Conservation (phyloP, 2,797 vertebrate genomes). For the Tinamus major region DNA sequence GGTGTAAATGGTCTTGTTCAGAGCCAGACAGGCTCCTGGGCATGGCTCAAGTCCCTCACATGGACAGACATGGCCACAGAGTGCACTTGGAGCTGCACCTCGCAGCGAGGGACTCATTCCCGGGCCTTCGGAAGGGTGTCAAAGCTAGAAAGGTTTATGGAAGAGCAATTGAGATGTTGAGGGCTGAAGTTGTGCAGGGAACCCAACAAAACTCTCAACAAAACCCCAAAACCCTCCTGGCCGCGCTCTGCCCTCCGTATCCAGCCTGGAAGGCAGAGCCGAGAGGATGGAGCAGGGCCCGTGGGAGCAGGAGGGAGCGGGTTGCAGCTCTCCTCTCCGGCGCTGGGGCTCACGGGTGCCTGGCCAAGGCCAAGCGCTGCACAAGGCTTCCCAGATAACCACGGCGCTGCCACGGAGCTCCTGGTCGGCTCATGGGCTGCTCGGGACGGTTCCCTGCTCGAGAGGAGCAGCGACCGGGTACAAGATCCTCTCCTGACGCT, state of each 20-base stretch:
- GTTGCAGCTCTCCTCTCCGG: neutral
- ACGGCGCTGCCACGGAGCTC: neutral
- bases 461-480: fast-evolving
- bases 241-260: neutral
- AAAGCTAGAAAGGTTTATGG: neutral
- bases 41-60: neutral
- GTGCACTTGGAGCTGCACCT: neutral
- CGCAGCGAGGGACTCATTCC: fast-evolving
- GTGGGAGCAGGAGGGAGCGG: neutral
- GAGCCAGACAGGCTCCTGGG: neutral
- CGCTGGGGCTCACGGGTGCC: neutral
- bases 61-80: neutral
- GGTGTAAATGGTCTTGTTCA: neutral
- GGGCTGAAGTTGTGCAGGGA: fast-evolving
- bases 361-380: neutral
- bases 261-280: neutral
- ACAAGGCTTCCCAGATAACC: fast-evolving
- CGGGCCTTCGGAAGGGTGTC: neutral
- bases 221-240: too few species aligned
- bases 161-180: neutral
- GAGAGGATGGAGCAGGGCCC: neutral
- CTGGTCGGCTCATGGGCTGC: neutral
- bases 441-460: neutral
- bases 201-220: too few species aligned
- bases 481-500: neutral